Evolutionary conservation across 2,797 vertebrate genomes (phyloP).

Genomic region (Onychomys leucogaster): DNA sequence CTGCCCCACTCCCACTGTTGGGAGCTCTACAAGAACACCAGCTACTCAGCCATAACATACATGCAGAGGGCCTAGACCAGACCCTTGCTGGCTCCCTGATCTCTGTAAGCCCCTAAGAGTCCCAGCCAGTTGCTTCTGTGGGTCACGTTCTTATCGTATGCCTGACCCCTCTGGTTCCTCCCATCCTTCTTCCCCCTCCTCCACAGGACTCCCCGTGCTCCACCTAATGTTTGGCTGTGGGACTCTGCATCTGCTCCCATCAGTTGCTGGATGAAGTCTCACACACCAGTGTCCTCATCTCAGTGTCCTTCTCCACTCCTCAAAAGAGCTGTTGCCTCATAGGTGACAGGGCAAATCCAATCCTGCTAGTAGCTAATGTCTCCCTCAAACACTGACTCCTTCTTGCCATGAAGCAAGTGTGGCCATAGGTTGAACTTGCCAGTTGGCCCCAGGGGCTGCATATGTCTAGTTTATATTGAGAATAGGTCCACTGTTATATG

Average conservation of each 20-base stretch:
- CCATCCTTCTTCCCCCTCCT: neutral
- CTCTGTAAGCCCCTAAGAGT: neutral
- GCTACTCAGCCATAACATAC: neutral
- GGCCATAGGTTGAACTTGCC: neutral
- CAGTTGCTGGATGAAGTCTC: neutral
- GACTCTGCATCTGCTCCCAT: neutral
- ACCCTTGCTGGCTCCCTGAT: neutral
- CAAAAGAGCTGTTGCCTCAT: neutral
- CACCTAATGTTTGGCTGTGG: neutral
- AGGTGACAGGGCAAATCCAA: neutral
- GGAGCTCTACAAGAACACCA: neutral
- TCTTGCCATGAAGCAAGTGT: neutral
- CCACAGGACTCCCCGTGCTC: neutral
- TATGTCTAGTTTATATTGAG: neutral
- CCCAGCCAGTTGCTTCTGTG: neutral
- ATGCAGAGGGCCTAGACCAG: neutral
- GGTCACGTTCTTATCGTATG: neutral
- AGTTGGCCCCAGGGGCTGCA: neutral
- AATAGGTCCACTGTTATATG: neutral
- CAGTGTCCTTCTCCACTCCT: neutral
- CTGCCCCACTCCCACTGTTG: neutral
- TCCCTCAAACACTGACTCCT: neutral
- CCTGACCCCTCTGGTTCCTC: neutral
- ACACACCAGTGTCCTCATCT: neutral
- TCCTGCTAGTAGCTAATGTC: neutral